Conservation (phyloP, 2,888 invertebrate species). For the Eulithis testata region DNA sequence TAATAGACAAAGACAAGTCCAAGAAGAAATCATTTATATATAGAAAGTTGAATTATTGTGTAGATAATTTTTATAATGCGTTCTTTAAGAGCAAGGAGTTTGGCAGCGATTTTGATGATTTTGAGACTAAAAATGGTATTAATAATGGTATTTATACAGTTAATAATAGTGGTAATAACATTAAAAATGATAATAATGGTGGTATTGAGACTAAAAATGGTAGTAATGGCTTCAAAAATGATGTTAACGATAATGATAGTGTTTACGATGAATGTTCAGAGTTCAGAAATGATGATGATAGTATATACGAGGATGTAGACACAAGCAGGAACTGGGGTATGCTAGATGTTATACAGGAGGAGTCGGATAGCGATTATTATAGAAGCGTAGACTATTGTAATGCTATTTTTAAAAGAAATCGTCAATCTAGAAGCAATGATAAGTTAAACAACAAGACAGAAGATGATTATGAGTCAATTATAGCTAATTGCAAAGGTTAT, state of each 20-base stretch:
- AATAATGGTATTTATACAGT: background rate
- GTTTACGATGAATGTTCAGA: conserved; percentile 3
- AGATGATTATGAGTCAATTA: conserved; percentile 40
- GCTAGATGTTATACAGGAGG: conserved; percentile 77
- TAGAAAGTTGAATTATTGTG: conserved; percentile 78
- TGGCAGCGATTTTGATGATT: conserved; percentile 56
- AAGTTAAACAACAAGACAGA: conserved; percentile 27
- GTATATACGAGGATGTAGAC: conserved; percentile 72
- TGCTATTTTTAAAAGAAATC: conserved; percentile 44
- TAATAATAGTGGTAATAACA: conserved; percentile 18
- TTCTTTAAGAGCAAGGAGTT: conserved; percentile 71
- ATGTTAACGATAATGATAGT: conserved; percentile 17
- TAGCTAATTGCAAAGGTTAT: conserved; percentile 47
- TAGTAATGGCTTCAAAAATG: background rate
- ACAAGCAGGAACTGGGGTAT: conserved; percentile 62
- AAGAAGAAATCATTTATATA: conserved; percentile 72
- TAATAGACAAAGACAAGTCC: conserved; percentile 29
- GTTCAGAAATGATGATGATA: conserved; percentile 39
- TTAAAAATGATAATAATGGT: background rate
- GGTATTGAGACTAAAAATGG: too few relatives aligned
- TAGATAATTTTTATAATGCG: conserved; percentile 78
- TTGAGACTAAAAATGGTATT: conserved; percentile 14
- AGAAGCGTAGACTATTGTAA: conserved; percentile 76
- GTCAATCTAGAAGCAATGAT: conserved; percentile 18
- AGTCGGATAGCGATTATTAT: conserved; percentile 80